phyloP scores from a whole-genome alignment of 1,140 invertebrate species.

The Gryon sp. region DNA sequence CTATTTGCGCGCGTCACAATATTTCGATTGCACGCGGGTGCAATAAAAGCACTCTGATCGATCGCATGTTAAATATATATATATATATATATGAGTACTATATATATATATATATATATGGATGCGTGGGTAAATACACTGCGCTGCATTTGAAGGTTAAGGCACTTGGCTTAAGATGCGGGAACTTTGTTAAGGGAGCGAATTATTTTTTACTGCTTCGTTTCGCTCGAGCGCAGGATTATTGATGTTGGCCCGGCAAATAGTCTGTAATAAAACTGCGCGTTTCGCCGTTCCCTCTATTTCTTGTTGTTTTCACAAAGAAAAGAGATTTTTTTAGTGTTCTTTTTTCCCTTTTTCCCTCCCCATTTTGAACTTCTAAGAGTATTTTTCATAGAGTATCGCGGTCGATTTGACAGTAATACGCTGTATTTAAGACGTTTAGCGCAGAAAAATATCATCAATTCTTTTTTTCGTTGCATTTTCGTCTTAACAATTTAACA shows the following conservation, averaged over 20 bases:
- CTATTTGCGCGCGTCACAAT: constrained; percentile 31
- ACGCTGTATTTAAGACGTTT: too few relatives aligned
- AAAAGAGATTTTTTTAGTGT: constrained; percentile 3
- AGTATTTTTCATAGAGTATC: too few relatives aligned
- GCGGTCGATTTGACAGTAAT: too few relatives aligned
- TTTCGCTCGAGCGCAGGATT: constrained; percentile 16
- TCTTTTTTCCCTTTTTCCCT: neutral
- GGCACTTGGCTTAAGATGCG: constrained; percentile 29
- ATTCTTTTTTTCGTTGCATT: too few relatives aligned
- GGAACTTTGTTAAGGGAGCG: constrained; percentile 40
- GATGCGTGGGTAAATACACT: constrained; percentile 14
- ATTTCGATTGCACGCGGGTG: constrained; percentile 38
- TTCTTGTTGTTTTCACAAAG: constrained; percentile 3
- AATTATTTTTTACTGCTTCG: constrained; percentile 50
- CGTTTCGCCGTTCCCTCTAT: neutral
- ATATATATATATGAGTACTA: neutral
- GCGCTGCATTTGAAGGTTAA: constrained; percentile 36
- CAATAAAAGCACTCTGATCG: constrained; percentile 31
- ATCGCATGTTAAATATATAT: constrained; percentile 15
- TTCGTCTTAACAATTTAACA: too few relatives aligned
- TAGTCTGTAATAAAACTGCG: constrained; percentile 36
- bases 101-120: constrained; percentile 4
- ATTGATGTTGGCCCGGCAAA: constrained; percentile 37
- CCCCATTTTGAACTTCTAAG: too few relatives aligned
- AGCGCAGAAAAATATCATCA: too few relatives aligned